Evolutionary conservation across 2,113 vertebrate genomes (phyloP).

Genomic region (Notothenia coriiceps): DNA sequence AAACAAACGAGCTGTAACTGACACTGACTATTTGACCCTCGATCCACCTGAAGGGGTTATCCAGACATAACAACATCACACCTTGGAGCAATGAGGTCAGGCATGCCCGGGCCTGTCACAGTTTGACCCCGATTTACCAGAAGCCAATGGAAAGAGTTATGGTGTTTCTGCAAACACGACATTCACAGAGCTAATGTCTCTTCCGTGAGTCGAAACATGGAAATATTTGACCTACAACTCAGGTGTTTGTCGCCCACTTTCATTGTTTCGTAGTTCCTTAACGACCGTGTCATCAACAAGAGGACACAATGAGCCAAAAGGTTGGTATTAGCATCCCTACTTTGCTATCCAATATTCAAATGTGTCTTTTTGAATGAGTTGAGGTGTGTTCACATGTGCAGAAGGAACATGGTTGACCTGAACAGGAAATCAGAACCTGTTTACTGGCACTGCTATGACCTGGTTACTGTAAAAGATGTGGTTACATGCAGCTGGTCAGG

Average conservation of each 20-base stretch:
- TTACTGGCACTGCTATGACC: background rate
- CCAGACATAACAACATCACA: conserved; percentile 59
- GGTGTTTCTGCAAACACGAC: conserved; percentile 41
- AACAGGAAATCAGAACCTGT: background rate
- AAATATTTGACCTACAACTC: conserved; percentile 56
- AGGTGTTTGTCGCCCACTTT: conserved; percentile 48
- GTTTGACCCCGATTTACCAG: conserved; percentile 36
- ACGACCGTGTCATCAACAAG: conserved; percentile 15
- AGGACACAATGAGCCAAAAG: background rate
- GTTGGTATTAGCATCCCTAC: background rate
- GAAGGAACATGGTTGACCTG: background rate
- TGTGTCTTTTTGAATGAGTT: background rate
- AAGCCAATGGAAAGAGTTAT: conserved; percentile 15
- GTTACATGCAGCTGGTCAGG: background rate
- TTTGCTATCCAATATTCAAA: background rate
- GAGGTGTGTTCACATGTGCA: background rate
- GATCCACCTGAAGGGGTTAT: conserved; percentile 21
- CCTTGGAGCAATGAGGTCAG: conserved; percentile 46
- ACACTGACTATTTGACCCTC: conserved; percentile 55
- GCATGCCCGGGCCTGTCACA: conserved; percentile 64
- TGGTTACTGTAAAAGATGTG: background rate
- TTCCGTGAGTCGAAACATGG: background rate
- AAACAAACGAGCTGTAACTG: conserved; percentile 46
- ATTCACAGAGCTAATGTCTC: no score
- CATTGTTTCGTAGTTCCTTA: background rate